Base-by-base conservation (phyloP, 2,888 invertebrate genomes). In the Pammene aurita region DNA sequence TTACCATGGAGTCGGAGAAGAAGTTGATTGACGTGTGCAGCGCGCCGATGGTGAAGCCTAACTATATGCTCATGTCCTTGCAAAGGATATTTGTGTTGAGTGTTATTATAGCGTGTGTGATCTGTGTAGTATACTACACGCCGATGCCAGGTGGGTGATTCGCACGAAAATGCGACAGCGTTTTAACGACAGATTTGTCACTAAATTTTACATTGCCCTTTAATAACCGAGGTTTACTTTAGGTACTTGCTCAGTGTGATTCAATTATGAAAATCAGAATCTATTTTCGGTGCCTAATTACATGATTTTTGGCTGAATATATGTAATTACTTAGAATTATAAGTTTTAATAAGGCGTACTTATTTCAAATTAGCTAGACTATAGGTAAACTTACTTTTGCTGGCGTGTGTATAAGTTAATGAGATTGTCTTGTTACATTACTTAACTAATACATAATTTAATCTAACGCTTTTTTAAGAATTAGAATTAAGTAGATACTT, bases 91-190 rank as follows among this genome's bases (percentile, higher is more conserved):
- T 94, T 26, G 94, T 96, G 80, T 91, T 96, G 77, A 88, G 93
- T 78, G 94, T 95, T 72, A 94, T 96, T 84, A 88, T 94, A 63
- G 93, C 94, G 18, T 94, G 95, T 77, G 95, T 95, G 70, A 88
- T 95, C 58, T 94, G 96, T 63, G 94, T 96, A 72, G 94, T 96
- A 74, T 94, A 96, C 83, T 93, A 95, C 72, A 95, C 96, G 57
- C 96, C 96, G 26, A 92, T 95, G 89, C 96, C 96, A 92, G 95
- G 96, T 96, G 88, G 70, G 73, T 41, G 26, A 48, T 50, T 48
- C 48, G 48, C 50, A 9, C 16, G 11, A 18, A 50, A 50, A 7
- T 48, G 2, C 2, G 9, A n/a, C 48, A 7, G 7, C 16, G 16
- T 16, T 48, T 48, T 9, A 48, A 16, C 7, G 0, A 9, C 48